Base-by-base conservation (phyloP, 2,888 invertebrate species). In the Rosalia funebris region DNA sequence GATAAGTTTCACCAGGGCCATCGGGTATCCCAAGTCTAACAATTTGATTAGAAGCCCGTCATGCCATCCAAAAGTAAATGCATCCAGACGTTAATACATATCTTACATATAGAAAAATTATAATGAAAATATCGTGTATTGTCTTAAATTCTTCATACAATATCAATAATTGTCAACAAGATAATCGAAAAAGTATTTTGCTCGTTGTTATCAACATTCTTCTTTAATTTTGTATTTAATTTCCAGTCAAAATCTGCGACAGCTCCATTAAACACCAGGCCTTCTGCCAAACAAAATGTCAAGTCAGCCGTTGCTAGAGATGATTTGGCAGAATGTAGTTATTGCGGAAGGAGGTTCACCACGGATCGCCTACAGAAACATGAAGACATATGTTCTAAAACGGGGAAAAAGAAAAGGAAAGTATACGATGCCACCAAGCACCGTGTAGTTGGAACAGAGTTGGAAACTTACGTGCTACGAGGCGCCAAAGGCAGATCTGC, bases 381-480 rank as follows among this genome's bases (percentile, higher is more conserved):
- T 81, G 88, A 93, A 80, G 85, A 88, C 19, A 93, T 96, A 65
- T 98, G 98, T 82, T 82, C 87, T 68, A 93, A 92, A 78, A 86
- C 92, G 0, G 83, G 86, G 44, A 83, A 85, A 59, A 94, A 94
- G 81, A 94, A 93, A 77, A 85, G 97, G 66, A 98, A 95, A 83
- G 88, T 90, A 0, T 98, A 96, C 79, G 98, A 98, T 82, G 91
- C 91, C 1, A 87, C 93, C 39, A 95, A 93, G 76, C 95, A 95
- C 81, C 84, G 98, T n/a, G 88, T 94, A 0, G 84, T 88, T 81
- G 96, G 96, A 16, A 96, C 96, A 0, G 97, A 96, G 73, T 88
- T 92, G 25, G 96, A 95, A 75, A 85, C 87, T 44, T 95, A 88
- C 75, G 85, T 88, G 42, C 83, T 79, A 68, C 89, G 86, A 66